phyloP scores from a whole-genome alignment of 2,797 vertebrate species.

The Oryzias dopingdopingensis region DNA sequence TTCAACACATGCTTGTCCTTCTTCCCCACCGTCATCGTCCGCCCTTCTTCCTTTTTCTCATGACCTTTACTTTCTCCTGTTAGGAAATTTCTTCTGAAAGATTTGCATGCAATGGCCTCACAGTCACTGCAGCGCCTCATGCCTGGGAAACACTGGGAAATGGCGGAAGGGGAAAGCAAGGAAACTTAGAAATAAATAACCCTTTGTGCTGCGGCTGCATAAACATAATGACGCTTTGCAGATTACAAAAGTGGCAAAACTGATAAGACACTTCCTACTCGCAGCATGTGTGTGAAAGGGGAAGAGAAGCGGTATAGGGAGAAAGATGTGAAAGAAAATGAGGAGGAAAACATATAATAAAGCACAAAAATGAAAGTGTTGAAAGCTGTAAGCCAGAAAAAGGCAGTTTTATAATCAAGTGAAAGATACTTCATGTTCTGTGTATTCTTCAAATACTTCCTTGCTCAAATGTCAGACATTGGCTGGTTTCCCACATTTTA shows the following conservation, averaged over 20 bases:
- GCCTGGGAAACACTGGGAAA: conserved; percentile 73
- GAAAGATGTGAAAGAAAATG: conserved; percentile 12
- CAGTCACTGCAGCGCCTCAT: conserved; percentile 34
- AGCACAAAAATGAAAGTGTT: conserved; percentile 9
- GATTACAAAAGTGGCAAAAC: conserved; percentile 46
- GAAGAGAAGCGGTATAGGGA: conserved; percentile 10
- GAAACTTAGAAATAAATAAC: conserved; percentile 78
- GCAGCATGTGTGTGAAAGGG: conserved; percentile 13
- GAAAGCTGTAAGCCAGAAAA: conserved; percentile 3
- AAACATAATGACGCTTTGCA: conserved; percentile 69
- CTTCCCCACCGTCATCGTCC: conserved; percentile 10
- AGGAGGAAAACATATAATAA: background rate
- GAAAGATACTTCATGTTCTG: background rate
- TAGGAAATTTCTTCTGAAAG: conserved; percentile 49
- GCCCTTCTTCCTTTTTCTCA: conserved; percentile 49
- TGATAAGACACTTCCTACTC: conserved; percentile 64
- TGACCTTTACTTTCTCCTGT: conserved; percentile 59
- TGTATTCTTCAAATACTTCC: conserved; percentile 18
- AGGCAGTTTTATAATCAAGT: conserved; percentile 3
- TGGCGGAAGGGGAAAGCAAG: conserved; percentile 58
- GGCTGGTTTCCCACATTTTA: conserved; percentile 17
- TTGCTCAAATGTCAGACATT: conserved; percentile 44
- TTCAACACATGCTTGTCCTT: conserved; percentile 2
- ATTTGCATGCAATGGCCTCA: conserved; percentile 24
- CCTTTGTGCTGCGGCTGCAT: conserved; percentile 67